Conservation (phyloP, 1,140 invertebrate species). For the Zelostemma sp. region DNA sequence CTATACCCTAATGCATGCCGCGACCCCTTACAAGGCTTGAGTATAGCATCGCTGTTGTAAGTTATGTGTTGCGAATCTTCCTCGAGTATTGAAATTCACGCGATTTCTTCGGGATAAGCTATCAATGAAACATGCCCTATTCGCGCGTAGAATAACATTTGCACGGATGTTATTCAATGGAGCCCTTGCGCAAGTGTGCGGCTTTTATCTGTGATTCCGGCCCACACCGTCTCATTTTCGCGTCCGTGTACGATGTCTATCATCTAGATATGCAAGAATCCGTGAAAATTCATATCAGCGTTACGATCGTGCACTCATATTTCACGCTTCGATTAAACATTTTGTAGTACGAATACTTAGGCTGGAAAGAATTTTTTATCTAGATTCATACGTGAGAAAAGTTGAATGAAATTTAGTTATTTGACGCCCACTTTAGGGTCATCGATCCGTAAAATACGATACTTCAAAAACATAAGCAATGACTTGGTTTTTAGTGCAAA, state of each 20-base stretch:
- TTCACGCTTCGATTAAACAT: conserved; percentile 35
- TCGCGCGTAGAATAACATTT: conserved; percentile 4
- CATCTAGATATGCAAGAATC: conserved; percentile 26
- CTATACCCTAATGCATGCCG: conserved; percentile 14
- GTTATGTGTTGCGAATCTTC: conserved; percentile 7
- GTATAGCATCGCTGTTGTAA: conserved; percentile 9
- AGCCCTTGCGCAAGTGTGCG: conserved; percentile 27
- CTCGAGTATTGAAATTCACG: conserved; percentile 9
- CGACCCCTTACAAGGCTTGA: conserved; percentile 36
- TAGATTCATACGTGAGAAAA: no score
- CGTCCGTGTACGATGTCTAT: conserved; percentile 19
- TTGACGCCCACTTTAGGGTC: no score
- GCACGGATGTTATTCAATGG: conserved; percentile 35
- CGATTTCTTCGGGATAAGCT: conserved; percentile 22
- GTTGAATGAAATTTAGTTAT: no score
- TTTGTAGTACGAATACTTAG: not conserved
- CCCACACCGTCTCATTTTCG: conserved; percentile 21
- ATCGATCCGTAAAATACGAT: no score
- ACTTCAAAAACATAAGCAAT: no score
- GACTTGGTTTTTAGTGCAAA: no score
- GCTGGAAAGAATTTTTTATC: no score
- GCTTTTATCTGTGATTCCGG: conserved; percentile 36
- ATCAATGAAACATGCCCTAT: conserved; percentile 27
- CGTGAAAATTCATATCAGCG: conserved; percentile 34
- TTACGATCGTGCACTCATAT: conserved; percentile 52